Percentiles rank a stretch among this genome's conserved stretches.
Conservation (phyloP, 2,113 vertebrate species). For the Sylvietta virens region DNA sequence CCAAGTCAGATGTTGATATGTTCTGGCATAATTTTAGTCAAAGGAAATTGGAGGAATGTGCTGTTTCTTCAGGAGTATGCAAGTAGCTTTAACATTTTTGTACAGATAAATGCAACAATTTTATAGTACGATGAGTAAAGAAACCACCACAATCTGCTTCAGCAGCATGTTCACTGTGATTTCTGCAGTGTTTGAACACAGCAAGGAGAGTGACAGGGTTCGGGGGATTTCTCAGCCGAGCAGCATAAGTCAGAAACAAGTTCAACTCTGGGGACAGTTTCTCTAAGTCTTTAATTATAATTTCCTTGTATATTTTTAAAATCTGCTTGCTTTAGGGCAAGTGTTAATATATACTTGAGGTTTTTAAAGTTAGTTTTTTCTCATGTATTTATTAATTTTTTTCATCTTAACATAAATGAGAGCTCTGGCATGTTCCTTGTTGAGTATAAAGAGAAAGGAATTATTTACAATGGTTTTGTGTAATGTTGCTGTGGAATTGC, state of each 20-base stretch:
- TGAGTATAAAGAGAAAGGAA: not conserved
- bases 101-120: slow-evolving; percentile 7
- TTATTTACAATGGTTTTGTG: not conserved
- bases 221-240: slow-evolving; percentile 36
- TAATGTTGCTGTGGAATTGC: not conserved
- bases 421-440: not conserved
- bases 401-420: not conserved
- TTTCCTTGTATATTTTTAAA: not conserved
- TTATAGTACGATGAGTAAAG: slow-evolving; percentile 4
- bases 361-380: not conserved
- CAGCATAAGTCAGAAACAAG: slow-evolving; percentile 8
- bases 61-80: not conserved
- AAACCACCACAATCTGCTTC: slow-evolving; percentile 41
- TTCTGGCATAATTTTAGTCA: not conserved
- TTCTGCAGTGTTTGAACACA: slow-evolving; percentile 35
- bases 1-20: not conserved
- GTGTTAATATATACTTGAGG: not conserved
- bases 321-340: not conserved
- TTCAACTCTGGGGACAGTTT: not conserved
- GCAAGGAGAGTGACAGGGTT: not conserved
- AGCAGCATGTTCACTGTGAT: slow-evolving; percentile 10
- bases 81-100: slow-evolving; percentile 17
- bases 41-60: not conserved
- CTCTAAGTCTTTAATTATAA: not conserved
- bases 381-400: not conserved